phyloP scores from a whole-genome alignment of 2,113 vertebrate species.

The Leuciscus idus region DNA sequence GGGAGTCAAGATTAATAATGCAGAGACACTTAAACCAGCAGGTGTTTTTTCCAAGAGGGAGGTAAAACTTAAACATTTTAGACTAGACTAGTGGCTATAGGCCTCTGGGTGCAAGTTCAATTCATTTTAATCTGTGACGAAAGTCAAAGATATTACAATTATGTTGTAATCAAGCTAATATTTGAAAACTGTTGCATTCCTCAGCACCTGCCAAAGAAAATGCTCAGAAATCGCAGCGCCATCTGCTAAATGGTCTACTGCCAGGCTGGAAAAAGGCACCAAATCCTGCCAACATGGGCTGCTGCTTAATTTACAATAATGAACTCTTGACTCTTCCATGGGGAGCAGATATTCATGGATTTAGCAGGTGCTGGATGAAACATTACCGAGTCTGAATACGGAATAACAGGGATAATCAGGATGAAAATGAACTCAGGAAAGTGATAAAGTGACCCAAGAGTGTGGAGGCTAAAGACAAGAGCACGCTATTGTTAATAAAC shows the following conservation, averaged over 20 bases:
- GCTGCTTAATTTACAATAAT: slow-evolving; percentile 68
- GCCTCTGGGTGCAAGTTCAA: neutral
- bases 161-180: slow-evolving; percentile 40
- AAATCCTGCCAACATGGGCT: slow-evolving; percentile 60
- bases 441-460: slow-evolving; percentile 51
- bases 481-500: slow-evolving; percentile 48
- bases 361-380: slow-evolving; percentile 64
- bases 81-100: neutral
- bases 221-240: slow-evolving; percentile 63
- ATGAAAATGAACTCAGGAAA: slow-evolving; percentile 48
- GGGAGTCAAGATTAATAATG: neutral
- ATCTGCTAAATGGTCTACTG: slow-evolving; percentile 69
- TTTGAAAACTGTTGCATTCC: slow-evolving; percentile 56
- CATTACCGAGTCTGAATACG: slow-evolving; percentile 52
- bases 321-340: slow-evolving; percentile 65
- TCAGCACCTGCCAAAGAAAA: slow-evolving; percentile 56
- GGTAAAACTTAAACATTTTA: neutral
- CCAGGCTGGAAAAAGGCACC: slow-evolving; percentile 61
- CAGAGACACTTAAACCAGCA: neutral
- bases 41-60: neutral
- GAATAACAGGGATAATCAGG: slow-evolving; percentile 61
- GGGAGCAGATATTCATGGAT: slow-evolving; percentile 59
- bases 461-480: slow-evolving; percentile 48
- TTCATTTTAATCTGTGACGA: neutral
- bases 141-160: slow-evolving; percentile 1